These are phyloP conservation scores for Lasiurus cinereus DNA, from an alignment of 2,113 vertebrate genomes.

Conservation along the genomic window DNA sequence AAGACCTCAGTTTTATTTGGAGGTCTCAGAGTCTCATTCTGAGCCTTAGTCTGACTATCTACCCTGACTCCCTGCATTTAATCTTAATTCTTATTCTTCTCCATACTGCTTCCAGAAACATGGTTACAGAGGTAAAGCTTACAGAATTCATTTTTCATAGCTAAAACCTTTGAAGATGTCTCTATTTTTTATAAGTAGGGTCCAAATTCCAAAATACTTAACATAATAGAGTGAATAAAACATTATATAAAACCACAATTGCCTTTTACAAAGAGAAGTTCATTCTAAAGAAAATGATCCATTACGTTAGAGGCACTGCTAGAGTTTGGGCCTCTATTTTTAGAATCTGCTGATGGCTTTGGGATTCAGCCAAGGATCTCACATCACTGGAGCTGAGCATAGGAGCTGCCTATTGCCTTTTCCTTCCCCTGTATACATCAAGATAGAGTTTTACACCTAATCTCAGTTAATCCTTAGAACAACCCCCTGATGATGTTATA, in stretches of 20 bases:
- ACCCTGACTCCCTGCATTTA: background rate
- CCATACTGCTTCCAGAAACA: background rate
- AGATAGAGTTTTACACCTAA: background rate
- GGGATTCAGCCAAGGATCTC: background rate
- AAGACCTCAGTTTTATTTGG: background rate
- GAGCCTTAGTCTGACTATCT: background rate
- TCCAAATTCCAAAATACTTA: constrained; percentile 6
- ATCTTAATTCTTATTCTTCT: background rate
- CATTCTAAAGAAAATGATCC: background rate
- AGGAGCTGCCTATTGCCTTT: background rate
- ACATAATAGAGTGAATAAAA: background rate
- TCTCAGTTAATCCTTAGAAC: background rate
- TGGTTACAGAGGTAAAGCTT: background rate
- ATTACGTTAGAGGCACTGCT: background rate
- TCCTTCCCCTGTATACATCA: background rate
- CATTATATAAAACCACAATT: background rate
- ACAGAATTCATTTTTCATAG: background rate
- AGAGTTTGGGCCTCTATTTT: background rate
- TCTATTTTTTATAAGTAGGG: background rate
- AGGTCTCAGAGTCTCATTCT: background rate
- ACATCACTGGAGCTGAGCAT: accelerated
- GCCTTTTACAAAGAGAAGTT: background rate
- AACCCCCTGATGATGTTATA: background rate
- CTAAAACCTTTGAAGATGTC: background rate
- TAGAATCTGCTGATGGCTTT: background rate